phyloP scores from a whole-genome alignment of 2,113 vertebrate species.

The Bufo bufo region DNA sequence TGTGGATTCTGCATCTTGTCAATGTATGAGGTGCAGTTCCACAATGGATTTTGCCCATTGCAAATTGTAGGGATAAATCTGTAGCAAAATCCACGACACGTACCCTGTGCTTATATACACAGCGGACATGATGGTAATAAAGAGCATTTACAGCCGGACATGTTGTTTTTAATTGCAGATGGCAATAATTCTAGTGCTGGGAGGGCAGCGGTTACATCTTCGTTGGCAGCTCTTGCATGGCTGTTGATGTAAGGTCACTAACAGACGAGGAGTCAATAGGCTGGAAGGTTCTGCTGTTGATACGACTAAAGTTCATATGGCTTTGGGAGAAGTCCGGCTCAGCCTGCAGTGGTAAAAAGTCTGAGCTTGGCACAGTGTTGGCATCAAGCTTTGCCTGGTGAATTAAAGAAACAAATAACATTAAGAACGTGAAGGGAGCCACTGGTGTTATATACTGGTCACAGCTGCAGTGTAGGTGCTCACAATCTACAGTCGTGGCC shows the following conservation, averaged over 20 bases:
- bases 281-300: background rate
- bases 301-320: background rate
- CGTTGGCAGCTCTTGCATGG: background rate
- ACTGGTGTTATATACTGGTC: no score
- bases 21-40: no score
- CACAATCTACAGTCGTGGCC: no score
- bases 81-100: background rate
- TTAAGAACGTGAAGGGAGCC: background rate
- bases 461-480: no score
- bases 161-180: background rate
- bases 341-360: conserved; percentile 15
- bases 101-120: no score
- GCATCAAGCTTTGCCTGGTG: background rate
- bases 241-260: background rate
- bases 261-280: conserved; percentile 10
- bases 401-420: background rate
- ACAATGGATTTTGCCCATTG: no score
- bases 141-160: background rate
- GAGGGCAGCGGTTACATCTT: background rate
- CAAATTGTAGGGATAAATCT: no score
- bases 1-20: no score
- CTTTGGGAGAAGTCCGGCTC: conserved; percentile 31
- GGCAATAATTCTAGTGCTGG: background rate
- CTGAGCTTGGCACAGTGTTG: background rate
- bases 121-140: background rate